Percentiles rank a stretch among this genome's conserved stretches.
phyloP scores from a whole-genome alignment of 2,113 vertebrate species.

The Micronisus gabar region DNA sequence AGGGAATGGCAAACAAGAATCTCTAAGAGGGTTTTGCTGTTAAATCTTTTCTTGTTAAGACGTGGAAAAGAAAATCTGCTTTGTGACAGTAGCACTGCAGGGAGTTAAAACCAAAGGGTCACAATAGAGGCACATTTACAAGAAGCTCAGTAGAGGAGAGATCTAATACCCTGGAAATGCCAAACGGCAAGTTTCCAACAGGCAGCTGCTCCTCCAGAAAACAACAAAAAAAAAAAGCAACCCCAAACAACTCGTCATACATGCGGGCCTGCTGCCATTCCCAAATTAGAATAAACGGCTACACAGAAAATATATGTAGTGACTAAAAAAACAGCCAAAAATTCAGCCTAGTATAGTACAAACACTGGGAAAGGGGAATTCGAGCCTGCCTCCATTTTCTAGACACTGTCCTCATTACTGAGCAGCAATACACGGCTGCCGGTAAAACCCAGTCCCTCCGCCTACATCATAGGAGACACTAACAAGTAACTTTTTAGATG shows the following conservation, averaged over 20 bases:
- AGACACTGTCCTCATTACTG: not conserved
- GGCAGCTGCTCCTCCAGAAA: not conserved
- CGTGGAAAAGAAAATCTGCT: not conserved
- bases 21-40: conserved; percentile 29
- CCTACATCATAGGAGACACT: not conserved
- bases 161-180: not conserved
- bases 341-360: not conserved
- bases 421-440: rapidly evolving
- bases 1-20: not conserved
- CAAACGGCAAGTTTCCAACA: not conserved
- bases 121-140: not conserved
- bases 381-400: not conserved
- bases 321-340: not conserved
- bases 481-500: not conserved
- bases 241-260: not conserved
- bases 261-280: not conserved
- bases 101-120: not conserved
- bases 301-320: not conserved
- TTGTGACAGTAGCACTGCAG: not conserved
- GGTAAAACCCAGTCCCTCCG: not conserved
- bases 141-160: not conserved
- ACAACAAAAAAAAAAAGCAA: not conserved
- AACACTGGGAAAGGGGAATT: not conserved
- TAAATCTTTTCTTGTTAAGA: conserved; percentile 35
- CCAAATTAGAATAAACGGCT: not conserved